phyloP scores from a whole-genome alignment of 2,888 invertebrate genomes.

The Cataglyphis livida region DNA sequence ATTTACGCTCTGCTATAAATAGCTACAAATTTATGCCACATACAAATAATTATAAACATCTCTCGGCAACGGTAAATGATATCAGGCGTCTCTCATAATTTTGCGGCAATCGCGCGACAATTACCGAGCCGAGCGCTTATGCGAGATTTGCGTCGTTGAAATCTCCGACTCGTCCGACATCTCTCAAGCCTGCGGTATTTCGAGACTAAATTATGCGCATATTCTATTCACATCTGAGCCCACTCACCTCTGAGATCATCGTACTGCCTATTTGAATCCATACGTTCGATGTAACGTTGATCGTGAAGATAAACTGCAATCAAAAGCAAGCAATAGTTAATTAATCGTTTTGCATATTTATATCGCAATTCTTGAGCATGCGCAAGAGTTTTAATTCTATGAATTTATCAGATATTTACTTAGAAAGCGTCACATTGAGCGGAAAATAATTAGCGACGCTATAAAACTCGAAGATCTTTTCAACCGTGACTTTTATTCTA shows the following conservation, averaged over 20 bases:
- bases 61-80: neutral
- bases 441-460: slow-evolving; percentile 7
- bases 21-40: neutral
- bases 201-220: slow-evolving; percentile 42
- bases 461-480: slow-evolving; percentile 19
- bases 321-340: slow-evolving; percentile 5
- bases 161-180: slow-evolving; percentile 46
- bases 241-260: slow-evolving; percentile 77
- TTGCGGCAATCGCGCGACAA: slow-evolving; percentile 12
- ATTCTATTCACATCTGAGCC: slow-evolving; percentile 61
- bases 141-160: slow-evolving; percentile 56
- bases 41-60: neutral
- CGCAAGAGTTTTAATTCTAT: neutral
- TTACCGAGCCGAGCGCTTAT: slow-evolving; percentile 30
- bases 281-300: slow-evolving; percentile 85
- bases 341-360: neutral
- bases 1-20: neutral
- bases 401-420: slow-evolving; percentile 16
- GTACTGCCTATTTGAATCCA: slow-evolving; percentile 72
- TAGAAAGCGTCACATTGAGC: slow-evolving; percentile 38
- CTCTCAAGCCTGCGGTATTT: slow-evolving; percentile 20
- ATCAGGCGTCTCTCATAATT: neutral
- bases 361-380: neutral
- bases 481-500: slow-evolving; percentile 19
- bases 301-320: slow-evolving; percentile 87